Evolutionary conservation across 1,140 invertebrate species (phyloP), one percentile per base, ranked within the genome.

Genomic region (Formica exsecta): DNA sequence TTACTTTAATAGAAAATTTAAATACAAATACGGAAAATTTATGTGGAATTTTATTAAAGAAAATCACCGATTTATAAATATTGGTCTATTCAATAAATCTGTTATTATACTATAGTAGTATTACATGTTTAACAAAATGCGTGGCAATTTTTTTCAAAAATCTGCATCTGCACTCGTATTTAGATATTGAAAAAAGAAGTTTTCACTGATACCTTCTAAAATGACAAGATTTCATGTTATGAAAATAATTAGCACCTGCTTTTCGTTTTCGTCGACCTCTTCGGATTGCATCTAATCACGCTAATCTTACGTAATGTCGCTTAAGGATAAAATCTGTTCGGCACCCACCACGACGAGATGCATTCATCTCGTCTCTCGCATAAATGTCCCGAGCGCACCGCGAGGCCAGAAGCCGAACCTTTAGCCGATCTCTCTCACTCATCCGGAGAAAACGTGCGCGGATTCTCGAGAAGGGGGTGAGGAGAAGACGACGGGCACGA

Each of bases 351-450:
- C 48, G 77, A 80, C 32, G 65, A 80, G 77, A 80, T 80, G 77
- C 77, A 80, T 71, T 80, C 70, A 80, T 57, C 76, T 80, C 76
- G 64, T 38, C 38, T 70, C 48, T 70, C 77, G 77, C 77, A 80
- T 80, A 80, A 80, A 80, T 80, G 77, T 80, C 65, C 48, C 48
- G 48, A 57, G 59, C 59, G 32, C 61, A 65, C 59, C n/a, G 75
- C 48, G 16, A 51, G 48, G 48, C 48, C 48, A 77, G 61, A 25
- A 77, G 77, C 9, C 48, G 65, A 80, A 80, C 77, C 77, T 80
- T 80, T 80, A 57, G 77, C 77, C 77, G 77, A 80, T 80, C 77
- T 80, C 76, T 80, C 77, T 80, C 77, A 57, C 64, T 80, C 77
- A 71, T 80, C 77, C 77, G 77, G 77, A 80, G 77, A 80, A 80